These are phyloP conservation scores for Catocala fraxini DNA, from an alignment of 2,888 invertebrate species.

Conservation along the genomic window DNA sequence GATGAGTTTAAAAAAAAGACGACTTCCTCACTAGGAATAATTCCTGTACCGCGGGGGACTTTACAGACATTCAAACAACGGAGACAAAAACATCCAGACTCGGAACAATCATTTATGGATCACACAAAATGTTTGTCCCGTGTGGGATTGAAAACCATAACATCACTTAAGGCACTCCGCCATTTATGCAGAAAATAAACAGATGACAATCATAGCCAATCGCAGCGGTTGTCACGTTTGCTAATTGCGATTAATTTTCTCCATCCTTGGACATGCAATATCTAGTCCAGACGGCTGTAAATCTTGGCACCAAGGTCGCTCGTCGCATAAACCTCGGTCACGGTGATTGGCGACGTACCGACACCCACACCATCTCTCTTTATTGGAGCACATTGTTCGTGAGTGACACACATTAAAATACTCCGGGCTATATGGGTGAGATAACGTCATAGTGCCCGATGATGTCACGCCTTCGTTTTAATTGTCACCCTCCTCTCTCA, in stretches of 20 bases:
- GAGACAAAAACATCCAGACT: too few species aligned
- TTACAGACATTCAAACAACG: too few species aligned
- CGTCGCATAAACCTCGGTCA: constrained; percentile 43
- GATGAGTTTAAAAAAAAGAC: too few species aligned
- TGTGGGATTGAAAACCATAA: too few species aligned
- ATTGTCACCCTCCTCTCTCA: constrained; percentile 15
- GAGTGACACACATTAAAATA: constrained; percentile 34
- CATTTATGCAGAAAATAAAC: too few species aligned
- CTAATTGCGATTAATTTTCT: constrained; percentile 17
- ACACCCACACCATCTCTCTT: constrained; percentile 15
- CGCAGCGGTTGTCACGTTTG: too few species aligned
- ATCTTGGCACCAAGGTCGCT: constrained; percentile 46
- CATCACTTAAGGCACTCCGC: too few species aligned
- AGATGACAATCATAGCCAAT: too few species aligned
- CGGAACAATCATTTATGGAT: too few species aligned
- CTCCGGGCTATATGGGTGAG: constrained; percentile 13
- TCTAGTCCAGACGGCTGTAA: constrained; percentile 40
- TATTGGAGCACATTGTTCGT: constrained; percentile 16
- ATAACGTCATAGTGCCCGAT: constrained; percentile 38
- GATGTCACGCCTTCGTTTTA: constrained; percentile 46
- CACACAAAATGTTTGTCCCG: too few species aligned
- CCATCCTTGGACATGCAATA: constrained; percentile 32
- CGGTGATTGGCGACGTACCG: constrained; percentile 42
- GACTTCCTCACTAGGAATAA: too few species aligned
- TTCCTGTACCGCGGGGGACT: too few species aligned